Conservation (phyloP, 2,797 vertebrate genomes). For the Jordanella pulchra region DNA sequence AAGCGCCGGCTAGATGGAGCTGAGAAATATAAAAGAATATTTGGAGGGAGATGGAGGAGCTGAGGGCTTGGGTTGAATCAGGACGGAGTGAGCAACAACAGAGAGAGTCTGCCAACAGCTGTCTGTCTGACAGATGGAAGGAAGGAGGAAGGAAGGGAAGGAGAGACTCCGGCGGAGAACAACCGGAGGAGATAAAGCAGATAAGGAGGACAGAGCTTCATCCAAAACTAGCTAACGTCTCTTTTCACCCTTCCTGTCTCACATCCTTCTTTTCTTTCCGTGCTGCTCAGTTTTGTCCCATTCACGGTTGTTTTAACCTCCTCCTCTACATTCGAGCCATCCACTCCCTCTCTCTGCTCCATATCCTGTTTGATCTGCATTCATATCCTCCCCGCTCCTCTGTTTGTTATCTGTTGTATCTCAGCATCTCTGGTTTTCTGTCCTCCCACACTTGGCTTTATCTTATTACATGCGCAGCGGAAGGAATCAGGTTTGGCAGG, state of each 20-base stretch:
- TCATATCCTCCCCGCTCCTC: conserved; percentile 11
- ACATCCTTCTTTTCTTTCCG: conserved; percentile 18
- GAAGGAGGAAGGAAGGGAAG: conserved; percentile 29
- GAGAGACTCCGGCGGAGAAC: conserved; percentile 42
- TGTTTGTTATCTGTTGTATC: conserved; percentile 24
- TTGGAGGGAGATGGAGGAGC: conserved; percentile 50
- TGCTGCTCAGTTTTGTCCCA: conserved; percentile 11
- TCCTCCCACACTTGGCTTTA: conserved; percentile 23
- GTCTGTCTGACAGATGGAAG: conserved; percentile 63
- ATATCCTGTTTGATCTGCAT: conserved; percentile 29
- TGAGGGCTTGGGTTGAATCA: conserved; percentile 39
- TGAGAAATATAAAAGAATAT: conserved; percentile 52
- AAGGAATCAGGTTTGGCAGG: conserved; percentile 35
- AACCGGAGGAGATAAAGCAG: conserved; percentile 66
- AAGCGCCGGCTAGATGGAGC: conserved; percentile 11
- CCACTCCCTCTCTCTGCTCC: not conserved
- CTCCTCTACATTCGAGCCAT: conserved; percentile 6
- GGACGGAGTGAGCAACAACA: conserved; percentile 44
- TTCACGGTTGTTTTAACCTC: conserved; percentile 11
- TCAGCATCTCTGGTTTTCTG: conserved; percentile 22
- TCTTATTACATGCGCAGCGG: conserved; percentile 28
- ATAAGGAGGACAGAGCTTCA: conserved; percentile 54
- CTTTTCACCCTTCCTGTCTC: conserved; percentile 43
- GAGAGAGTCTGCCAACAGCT: conserved; percentile 50
- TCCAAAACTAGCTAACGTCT: conserved; percentile 42